Conservation (phyloP, 2,113 vertebrate species). For the Rattus rattus region DNA sequence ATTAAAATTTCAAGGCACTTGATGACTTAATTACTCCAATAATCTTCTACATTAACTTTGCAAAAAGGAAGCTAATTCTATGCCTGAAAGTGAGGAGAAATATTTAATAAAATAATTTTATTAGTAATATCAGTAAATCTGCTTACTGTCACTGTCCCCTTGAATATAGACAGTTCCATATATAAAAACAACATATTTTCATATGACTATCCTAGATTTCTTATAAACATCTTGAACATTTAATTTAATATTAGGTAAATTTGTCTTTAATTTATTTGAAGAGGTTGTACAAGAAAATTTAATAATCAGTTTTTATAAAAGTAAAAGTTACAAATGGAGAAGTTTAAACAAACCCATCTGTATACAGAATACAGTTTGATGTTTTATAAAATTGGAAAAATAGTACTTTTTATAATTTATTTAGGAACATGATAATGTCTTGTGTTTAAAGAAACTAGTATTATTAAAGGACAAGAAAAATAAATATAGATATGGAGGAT, state of each 20-base stretch:
- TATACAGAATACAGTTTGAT: background rate
- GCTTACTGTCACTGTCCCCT: background rate
- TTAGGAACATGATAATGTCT: background rate
- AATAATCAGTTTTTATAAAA: background rate
- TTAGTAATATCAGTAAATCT: background rate
- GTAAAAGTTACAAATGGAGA: background rate
- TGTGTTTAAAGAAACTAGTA: background rate
- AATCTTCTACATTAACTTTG: background rate
- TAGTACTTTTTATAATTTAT: background rate
- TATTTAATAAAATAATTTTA: background rate
- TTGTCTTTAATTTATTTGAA: background rate
- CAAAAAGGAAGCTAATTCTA: background rate
- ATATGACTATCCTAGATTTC: background rate
- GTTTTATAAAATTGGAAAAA: background rate
- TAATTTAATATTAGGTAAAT: background rate
- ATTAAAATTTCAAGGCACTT: background rate
- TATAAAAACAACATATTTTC: background rate
- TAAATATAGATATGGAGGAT: background rate
- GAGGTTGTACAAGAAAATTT: background rate
- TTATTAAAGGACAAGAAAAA: background rate
- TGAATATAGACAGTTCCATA: background rate
- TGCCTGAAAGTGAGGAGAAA: background rate
- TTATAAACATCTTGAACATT: background rate
- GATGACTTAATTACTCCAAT: background rate
- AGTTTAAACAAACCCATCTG: background rate